Base-by-base conservation (phyloP, 2,888 invertebrate genomes). In the Pristionchus maxplancki region DNA sequence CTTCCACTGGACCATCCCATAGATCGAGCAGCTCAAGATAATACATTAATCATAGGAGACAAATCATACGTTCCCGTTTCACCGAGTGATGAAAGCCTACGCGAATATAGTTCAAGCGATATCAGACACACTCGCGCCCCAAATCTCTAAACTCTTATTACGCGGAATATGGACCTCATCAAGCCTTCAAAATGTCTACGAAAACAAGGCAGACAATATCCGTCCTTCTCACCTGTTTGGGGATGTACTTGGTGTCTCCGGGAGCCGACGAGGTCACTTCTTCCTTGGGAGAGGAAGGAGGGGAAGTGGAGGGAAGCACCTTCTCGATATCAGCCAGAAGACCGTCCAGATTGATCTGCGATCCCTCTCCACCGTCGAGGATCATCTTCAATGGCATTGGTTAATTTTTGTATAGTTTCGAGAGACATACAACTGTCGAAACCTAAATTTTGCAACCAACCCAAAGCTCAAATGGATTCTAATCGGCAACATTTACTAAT, bases 1-100 rank as follows among this genome's bases (percentile, higher is more conserved):
- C 91, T 24, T 90, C 91, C 53, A 94, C 92, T 20, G 64, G 67
- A 50, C 88, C 81, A 31, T 88, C 88, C 58, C 40, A 78, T 20
- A 88, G 8, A 17, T 62, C 28, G 24, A 31, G 88, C 24, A 78
- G 24, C 88, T 88, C 28, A 81, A n/a, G n/a, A n/a, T n/a, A n/a
- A n/a, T n/a, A n/a, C n/a, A n/a, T n/a, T n/a, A n/a, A n/a, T n/a
- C n/a, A n/a, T n/a, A n/a, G n/a, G n/a, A n/a, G n/a, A n/a, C n/a
- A n/a, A 44, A 44, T 44, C 44, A 44, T 44, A 44, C 44, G 9
- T 58, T 58, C n/a, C n/a, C n/a, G 58, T 58, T 58, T 67, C 67
- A 15, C 31, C 31, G 34, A 13, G 9, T 17, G 0, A 34, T 67
- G 31, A 34, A 34, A 17, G 3, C 34, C 1, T 67, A 11, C 0